Evolutionary conservation across 2,797 vertebrate genomes (phyloP), one percentile per base, ranked within the genome.

Genomic region (Adelosebastes latens): DNA sequence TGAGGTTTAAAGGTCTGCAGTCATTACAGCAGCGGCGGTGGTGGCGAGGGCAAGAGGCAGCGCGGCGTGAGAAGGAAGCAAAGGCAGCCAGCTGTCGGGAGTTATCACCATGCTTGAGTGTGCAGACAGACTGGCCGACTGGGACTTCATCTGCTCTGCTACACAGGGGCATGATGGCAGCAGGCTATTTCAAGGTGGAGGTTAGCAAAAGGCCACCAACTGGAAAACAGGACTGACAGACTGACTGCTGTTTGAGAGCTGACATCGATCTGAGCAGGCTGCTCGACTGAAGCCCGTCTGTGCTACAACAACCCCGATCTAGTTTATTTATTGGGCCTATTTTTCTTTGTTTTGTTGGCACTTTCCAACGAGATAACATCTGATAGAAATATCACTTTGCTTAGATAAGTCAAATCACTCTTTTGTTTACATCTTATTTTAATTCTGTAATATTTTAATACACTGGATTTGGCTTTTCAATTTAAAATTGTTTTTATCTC

Each of bases 81-180:
- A 76, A 76, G 65, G 75, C 83, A 80, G 78, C 88, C 86, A 86
- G 91, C 93, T 93, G 91, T 92, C 90, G 64, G 81, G 83, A 92
- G 80, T 89, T 85, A 89, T 94, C 90, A 89, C 85, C 79, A 82
- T 71, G 89, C 85, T 85, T 56, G 65, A 86, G 72, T 82, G 89
- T 91, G 83, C 86, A 90, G 85, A 74, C 82, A 72, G 81, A 88
- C 77, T 31, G 83, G 77, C 73, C 84, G 68, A 75, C 91, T 86
- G 90, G 84, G 85, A 85, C 85, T 88, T 85, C 80, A 87, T 92
- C 89, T 87, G 87, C 83, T 86, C 81, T 31, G 78, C 86, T 83
- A 70, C 89, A 79, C 84, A 27, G 78, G 64, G 81, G 32, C 86
- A 62, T 27, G 73, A 73, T 59, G 87, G 85, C 62, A 85, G 86